phyloP scores from a whole-genome alignment of 2,888 invertebrate genomes.

The Choreutis nemorana region DNA sequence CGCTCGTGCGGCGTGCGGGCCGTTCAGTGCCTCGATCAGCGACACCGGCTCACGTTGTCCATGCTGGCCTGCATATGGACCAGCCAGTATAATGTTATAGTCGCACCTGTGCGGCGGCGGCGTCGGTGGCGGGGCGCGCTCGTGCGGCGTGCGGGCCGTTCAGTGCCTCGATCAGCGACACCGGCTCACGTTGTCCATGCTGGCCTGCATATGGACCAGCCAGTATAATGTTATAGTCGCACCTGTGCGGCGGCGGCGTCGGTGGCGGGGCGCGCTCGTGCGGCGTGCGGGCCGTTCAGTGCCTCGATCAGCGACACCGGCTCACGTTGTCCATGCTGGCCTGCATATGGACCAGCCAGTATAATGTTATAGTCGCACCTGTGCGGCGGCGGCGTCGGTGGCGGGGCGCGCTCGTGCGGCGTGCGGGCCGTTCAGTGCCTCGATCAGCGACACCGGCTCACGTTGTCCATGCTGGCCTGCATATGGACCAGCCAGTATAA shows the following conservation, averaged over 20 bases:
- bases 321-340: conserved; percentile 86
- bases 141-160: conserved; percentile 84
- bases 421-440: conserved; percentile 94
- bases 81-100: no score
- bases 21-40: conserved; percentile 94
- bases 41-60: conserved; percentile 93
- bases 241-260: no score
- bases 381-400: no score
- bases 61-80: conserved; percentile 73
- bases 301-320: conserved; percentile 95
- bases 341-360: no score
- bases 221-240: no score
- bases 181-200: conserved; percentile 89
- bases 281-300: conserved; percentile 86
- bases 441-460: conserved; percentile 94
- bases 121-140: no score
- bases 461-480: conserved; percentile 79
- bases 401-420: conserved; percentile 60
- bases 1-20: conserved; percentile 73
- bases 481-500: no score
- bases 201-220: no score
- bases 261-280: conserved; percentile 57
- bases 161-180: conserved; percentile 93
- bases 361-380: no score
- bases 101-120: no score